phyloP scores from a whole-genome alignment of 1,140 invertebrate species.

The Theocolax elegans region DNA sequence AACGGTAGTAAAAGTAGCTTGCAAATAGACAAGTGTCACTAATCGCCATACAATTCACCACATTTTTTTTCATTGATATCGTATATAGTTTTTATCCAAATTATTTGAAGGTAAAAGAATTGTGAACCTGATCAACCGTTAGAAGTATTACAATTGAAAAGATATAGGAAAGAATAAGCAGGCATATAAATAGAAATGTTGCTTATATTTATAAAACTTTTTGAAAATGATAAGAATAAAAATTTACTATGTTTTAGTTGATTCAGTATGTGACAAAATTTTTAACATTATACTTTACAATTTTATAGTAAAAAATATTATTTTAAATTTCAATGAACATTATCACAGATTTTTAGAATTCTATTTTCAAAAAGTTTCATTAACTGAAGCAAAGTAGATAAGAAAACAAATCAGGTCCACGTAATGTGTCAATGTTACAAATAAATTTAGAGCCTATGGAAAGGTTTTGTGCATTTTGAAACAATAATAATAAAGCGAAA shows the following conservation, averaged over 20 bases:
- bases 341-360: no score
- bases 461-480: slow-evolving; percentile 41
- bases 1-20: slow-evolving; percentile 54
- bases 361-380: background rate
- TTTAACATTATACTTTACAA: no score
- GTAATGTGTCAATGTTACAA: slow-evolving; percentile 29
- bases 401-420: slow-evolving; percentile 36
- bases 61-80: slow-evolving; percentile 38
- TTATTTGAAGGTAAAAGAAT: slow-evolving; percentile 18
- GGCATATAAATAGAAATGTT: slow-evolving; percentile 11
- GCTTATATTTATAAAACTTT: slow-evolving; percentile 22
- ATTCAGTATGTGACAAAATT: no score
- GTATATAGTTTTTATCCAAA: slow-evolving; percentile 39
- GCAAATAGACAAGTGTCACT: slow-evolving; percentile 53
- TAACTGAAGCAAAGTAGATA: slow-evolving; percentile 4
- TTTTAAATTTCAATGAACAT: no score
- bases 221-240: no score
- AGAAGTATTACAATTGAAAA: slow-evolving; percentile 20
- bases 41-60: slow-evolving; percentile 41
- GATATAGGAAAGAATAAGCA: slow-evolving; percentile 18
- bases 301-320: no score
- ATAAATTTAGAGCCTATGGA: slow-evolving; percentile 40
- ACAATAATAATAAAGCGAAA: slow-evolving; percentile 39
- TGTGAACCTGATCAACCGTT: slow-evolving; percentile 50
- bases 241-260: no score